phyloP scores from a whole-genome alignment of 2,888 invertebrate genomes.

The Stenolophus ochropezus region DNA sequence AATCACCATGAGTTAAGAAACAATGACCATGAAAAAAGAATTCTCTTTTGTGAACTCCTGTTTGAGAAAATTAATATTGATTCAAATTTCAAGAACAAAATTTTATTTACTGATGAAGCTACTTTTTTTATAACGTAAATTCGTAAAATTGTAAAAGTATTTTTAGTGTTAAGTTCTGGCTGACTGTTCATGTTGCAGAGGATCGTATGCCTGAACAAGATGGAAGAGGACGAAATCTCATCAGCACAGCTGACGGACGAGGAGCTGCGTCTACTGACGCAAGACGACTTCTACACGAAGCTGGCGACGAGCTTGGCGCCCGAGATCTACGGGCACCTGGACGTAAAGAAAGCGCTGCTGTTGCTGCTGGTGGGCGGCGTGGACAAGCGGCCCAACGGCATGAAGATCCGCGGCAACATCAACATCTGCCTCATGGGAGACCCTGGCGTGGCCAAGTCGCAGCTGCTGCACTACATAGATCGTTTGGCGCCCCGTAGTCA shows the following conservation, averaged over 20 bases:
- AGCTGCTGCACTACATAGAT: slow-evolving; percentile 95
- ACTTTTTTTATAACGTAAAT: no score
- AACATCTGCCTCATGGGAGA: slow-evolving; percentile 99
- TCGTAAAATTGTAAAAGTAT: no score
- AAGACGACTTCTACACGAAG: slow-evolving; percentile 94
- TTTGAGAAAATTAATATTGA: no score
- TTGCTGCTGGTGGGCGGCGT: slow-evolving; percentile 94
- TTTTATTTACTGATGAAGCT: no score
- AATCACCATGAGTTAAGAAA: no score
- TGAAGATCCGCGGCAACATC: slow-evolving; percentile 97
- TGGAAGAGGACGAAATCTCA: slow-evolving; percentile 84
- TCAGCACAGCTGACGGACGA: slow-evolving; percentile 86
- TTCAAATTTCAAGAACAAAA: no score
- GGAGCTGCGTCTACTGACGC: slow-evolving; percentile 86
- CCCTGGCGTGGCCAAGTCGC: slow-evolving; percentile 99
- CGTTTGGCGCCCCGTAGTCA: slow-evolving; percentile 94
- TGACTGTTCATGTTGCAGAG: slow-evolving; percentile 74
- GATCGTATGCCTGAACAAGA: slow-evolving; percentile 88
- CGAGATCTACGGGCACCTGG: slow-evolving; percentile 98
- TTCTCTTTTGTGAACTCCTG: no score
- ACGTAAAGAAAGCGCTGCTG: slow-evolving; percentile 97
- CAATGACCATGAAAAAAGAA: no score
- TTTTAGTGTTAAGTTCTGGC: no score
- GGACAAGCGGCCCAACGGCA: slow-evolving; percentile 91
- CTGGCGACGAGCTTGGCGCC: slow-evolving; percentile 96